A percentile compares a stretch with the other conserved stretches of the same genome.
phyloP scores from a whole-genome alignment of 23 tunicate species.

The Ascidia mentula region DNA sequence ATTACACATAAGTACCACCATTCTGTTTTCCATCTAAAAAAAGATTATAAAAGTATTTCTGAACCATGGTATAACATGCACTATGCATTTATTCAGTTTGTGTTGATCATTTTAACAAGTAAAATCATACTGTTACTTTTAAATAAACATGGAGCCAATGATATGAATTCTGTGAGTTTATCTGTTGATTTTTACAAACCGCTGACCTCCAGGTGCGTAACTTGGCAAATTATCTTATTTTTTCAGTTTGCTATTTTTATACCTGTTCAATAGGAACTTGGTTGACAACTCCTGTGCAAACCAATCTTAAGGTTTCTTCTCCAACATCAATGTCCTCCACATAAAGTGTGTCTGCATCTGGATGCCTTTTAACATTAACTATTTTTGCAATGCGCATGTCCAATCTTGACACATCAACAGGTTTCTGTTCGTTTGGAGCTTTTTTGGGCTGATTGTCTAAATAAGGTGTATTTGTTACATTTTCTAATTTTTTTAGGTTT shows the following conservation, averaged over 20 bases:
- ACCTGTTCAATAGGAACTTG: conserved; percentile 76
- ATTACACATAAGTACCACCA: conserved; percentile 88
- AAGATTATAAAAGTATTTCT: too few species aligned
- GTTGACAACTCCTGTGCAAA: conserved; percentile 79
- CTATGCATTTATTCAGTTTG: too few species aligned
- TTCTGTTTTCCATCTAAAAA: conserved; percentile 82
- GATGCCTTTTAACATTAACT: conserved; percentile 59
- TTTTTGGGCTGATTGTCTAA: conserved; percentile 18
- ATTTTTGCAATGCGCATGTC: conserved; percentile 85
- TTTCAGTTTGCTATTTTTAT: background rate
- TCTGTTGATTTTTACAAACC: too few species aligned
- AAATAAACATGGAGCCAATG: too few species aligned
- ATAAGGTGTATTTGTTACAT: background rate
- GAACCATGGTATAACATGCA: too few species aligned
- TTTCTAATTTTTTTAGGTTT: background rate
- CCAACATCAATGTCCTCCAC: conserved; percentile 84
- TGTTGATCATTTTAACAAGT: too few species aligned
- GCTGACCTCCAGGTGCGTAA: too few species aligned
- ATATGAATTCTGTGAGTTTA: too few species aligned
- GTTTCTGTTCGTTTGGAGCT: conserved; percentile 34
- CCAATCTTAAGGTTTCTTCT: conserved; percentile 63
- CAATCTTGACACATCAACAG: conserved; percentile 83
- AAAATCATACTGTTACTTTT: too few species aligned
- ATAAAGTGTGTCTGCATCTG: conserved; percentile 91
- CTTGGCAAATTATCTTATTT: too few species aligned